A percentile compares a stretch with the other conserved stretches of the same genome.
These are phyloP conservation scores for Caenorhabditis sulstoni DNA, from an alignment of 2,888 invertebrate species.

Conservation along the genomic window DNA sequence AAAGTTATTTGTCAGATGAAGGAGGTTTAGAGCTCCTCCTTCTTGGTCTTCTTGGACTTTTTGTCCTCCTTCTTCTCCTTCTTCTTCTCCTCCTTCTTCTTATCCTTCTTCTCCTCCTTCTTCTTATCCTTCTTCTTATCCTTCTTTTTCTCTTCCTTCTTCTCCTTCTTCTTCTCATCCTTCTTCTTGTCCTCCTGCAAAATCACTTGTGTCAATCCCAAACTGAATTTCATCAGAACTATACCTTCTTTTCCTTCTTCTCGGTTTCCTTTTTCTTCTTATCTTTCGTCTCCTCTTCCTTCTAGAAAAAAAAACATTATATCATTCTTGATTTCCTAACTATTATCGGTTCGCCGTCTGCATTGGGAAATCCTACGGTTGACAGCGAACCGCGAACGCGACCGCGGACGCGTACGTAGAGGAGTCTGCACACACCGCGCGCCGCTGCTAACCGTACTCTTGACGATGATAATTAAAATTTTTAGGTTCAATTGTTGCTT, in stretches of 20 bases:
- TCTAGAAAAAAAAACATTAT: conserved; percentile 28
- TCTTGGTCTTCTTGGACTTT: conserved; percentile 51
- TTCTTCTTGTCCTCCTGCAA: conserved; percentile 43
- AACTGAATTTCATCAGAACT: conserved; percentile 10
- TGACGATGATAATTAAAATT: too few species aligned
- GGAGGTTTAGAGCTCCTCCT: conserved; percentile 43
- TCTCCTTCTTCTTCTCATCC: conserved; percentile 40
- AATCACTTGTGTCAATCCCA: background rate
- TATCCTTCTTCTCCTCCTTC: conserved; percentile 55
- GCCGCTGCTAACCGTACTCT: too few species aligned
- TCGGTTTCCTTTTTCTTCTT: conserved; percentile 52
- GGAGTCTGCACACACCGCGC: too few species aligned
- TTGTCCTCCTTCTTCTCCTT: conserved; percentile 56
- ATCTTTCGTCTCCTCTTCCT: conserved; percentile 55
- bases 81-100: conserved; percentile 59
- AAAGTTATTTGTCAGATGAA: background rate
- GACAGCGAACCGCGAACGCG: too few species aligned
- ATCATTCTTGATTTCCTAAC: too few species aligned
- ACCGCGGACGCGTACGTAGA: too few species aligned
- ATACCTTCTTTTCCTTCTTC: conserved; percentile 44
- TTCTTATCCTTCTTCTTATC: conserved; percentile 57
- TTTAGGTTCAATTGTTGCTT: too few species aligned
- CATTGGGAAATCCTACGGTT: too few species aligned
- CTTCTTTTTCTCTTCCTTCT: conserved; percentile 52
- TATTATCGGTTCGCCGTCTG: too few species aligned